Evolutionary conservation across 2,888 invertebrate genomes (phyloP).

Genomic region (Drosophila mayaguana): DNA sequence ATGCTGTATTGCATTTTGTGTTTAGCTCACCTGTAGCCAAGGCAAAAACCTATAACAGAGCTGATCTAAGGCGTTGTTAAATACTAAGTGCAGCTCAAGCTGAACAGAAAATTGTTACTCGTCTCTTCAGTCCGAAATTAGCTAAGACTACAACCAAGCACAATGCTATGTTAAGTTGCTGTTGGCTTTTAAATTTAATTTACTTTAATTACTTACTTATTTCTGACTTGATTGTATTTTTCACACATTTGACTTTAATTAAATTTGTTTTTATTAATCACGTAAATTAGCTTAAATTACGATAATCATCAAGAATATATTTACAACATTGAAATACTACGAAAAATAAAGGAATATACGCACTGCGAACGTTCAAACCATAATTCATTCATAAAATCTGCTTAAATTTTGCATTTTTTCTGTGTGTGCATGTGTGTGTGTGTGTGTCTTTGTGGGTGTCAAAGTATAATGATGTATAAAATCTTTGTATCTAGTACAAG

Average conservation of each 20-base stretch:
- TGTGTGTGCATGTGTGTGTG: conserved; percentile 24
- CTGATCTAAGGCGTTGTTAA: neutral
- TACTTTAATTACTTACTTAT: neutral
- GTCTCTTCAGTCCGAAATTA: neutral
- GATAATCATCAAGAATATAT: conserved; percentile 77
- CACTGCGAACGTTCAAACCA: conserved; percentile 54
- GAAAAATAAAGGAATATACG: conserved; percentile 57
- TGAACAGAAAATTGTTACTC: neutral
- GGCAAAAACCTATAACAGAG: neutral
- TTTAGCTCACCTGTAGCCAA: neutral
- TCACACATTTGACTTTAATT: conserved; percentile 4
- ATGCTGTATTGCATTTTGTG: neutral
- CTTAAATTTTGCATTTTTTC: conserved; percentile 1
- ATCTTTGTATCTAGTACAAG: conserved; percentile 13
- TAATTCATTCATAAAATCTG: conserved; percentile 19
- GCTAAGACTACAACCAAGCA: neutral
- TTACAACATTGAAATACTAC: conserved; percentile 78
- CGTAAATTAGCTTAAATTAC: conserved; percentile 77
- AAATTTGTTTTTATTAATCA: conserved; percentile 50
- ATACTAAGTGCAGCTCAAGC: neutral
- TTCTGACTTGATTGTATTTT: neutral
- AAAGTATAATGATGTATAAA: conserved; percentile 15
- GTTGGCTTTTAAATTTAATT: neutral
- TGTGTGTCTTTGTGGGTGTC: conserved; percentile 23
- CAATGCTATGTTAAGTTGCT: neutral